Conservation (phyloP, 2,888 invertebrate species). For the Galeruca laticollis region DNA sequence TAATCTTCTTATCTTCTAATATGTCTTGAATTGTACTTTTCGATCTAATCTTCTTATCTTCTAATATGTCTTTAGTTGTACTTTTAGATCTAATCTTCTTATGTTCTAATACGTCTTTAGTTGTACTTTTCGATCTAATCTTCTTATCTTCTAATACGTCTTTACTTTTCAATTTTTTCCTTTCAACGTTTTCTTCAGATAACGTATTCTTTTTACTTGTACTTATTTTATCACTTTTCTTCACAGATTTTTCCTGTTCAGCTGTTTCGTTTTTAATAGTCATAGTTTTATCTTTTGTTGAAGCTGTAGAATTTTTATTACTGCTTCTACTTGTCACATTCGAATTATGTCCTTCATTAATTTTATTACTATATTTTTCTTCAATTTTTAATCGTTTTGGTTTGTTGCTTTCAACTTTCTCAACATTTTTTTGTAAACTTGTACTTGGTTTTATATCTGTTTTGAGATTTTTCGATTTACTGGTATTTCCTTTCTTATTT, state of each 20-base stretch:
- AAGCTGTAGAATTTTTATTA: background rate
- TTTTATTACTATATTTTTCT: background rate
- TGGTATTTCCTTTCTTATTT: conserved; percentile 27
- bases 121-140: conserved; percentile 16
- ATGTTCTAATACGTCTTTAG: conserved; percentile 1
- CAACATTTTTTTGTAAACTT: background rate
- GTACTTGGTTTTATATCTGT: background rate
- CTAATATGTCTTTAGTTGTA: conserved; percentile 5
- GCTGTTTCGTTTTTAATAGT: conserved; percentile 4
- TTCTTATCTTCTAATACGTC: conserved; percentile 26
- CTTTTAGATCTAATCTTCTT: conserved; percentile 18
- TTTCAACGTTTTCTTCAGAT: conserved; percentile 20
- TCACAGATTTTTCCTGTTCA: background rate
- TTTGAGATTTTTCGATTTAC: conserved; percentile 33
- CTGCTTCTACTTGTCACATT: background rate
- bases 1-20: conserved; percentile 27
- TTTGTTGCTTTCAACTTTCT: background rate
- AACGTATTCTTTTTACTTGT: conserved; percentile 5
- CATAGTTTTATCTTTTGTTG: background rate
- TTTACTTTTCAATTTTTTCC: conserved; percentile 26
- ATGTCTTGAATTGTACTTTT: no score
- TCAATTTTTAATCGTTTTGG: background rate
- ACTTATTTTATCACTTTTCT: background rate
- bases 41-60: no score
- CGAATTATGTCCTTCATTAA: background rate